Evolutionary conservation across 2,113 vertebrate species (phyloP), one percentile per base, ranked within the genome.

Genomic region (Carettochelys insculpta): DNA sequence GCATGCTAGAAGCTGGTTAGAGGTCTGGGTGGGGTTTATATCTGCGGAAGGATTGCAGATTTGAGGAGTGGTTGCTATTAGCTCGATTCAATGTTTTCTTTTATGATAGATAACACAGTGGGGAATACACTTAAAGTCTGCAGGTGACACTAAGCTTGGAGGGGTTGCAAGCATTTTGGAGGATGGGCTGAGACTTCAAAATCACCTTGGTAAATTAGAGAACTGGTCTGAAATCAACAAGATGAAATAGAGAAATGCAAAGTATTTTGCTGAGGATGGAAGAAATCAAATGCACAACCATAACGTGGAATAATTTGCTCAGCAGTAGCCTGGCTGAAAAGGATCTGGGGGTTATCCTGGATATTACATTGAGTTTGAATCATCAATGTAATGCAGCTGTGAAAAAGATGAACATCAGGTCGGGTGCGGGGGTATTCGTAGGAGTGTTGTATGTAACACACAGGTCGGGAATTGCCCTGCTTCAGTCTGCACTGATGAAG

Each of bases 11-110:
- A 93, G 93, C 95, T 96, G 95, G 94, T 96, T 95, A 92, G 93
- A 85, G 92, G 92, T 80, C 93, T 96, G 97, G 97, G 97, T 94
- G 97, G 96, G 92, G 96, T 96, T 97, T 97, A 89, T 94, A 52
- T 96, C 91, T 93, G 95, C 96, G 96, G 95, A 96, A 89, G 93
- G 94, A 97, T 94, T 96, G 95, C 93, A 96, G 96, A 96, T 94
- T 95, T 94, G 94, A 94, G 93, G 95, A 96, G 91, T 97, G n/a
- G n/a, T 68, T 68, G 19, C n/a, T 68, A 68, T 20, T 68, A 68
- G n/a, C 8, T 9, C 61, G n/a, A 68, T n/a, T 68, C 61, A 68
- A 22, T 68, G 38, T 68, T 68, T 68, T 68, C n/a, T 17, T 65
- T 65, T n/a, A 22, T 68, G 61, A 68, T 19, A 38, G n/a, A 38